Evolutionary conservation across 2,888 invertebrate species (phyloP).

Genomic region (Blomia tropicalis): DNA sequence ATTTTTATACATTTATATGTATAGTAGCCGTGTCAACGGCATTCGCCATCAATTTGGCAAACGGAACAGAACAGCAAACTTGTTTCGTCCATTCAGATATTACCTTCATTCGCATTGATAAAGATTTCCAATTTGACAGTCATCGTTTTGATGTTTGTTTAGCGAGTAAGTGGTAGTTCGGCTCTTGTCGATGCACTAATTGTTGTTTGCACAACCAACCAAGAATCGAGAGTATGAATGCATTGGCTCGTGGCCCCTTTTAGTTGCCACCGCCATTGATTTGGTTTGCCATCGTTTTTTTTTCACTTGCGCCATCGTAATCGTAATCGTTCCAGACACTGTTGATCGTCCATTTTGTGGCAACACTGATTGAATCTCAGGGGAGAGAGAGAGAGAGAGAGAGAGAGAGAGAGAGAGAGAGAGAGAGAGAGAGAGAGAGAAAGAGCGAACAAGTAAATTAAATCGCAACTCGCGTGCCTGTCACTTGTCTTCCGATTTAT

Average conservation of each 20-base stretch:
- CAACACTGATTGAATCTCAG: background rate
- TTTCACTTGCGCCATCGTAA: background rate
- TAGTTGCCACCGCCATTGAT: background rate
- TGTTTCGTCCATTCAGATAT: background rate
- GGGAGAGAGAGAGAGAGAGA: no score
- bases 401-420: no score
- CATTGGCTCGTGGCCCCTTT: background rate
- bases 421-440: no score
- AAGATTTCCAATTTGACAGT: constrained; percentile 7
- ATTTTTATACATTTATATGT: no score
- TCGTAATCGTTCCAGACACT: no score
- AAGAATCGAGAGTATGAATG: background rate
- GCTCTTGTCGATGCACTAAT: background rate
- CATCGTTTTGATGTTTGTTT: background rate
- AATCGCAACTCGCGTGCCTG: background rate
- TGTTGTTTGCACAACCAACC: constrained; percentile 5
- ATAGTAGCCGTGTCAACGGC: background rate
- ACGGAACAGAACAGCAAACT: background rate
- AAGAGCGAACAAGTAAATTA: background rate
- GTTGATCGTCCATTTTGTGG: background rate
- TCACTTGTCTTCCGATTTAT: background rate
- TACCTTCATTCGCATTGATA: background rate
- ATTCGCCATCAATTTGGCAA: background rate
- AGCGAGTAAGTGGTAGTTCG: constrained; percentile 11
- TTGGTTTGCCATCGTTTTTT: background rate